phyloP scores from a whole-genome alignment of 2,888 invertebrate genomes.

The Stictocephala bisonia region DNA sequence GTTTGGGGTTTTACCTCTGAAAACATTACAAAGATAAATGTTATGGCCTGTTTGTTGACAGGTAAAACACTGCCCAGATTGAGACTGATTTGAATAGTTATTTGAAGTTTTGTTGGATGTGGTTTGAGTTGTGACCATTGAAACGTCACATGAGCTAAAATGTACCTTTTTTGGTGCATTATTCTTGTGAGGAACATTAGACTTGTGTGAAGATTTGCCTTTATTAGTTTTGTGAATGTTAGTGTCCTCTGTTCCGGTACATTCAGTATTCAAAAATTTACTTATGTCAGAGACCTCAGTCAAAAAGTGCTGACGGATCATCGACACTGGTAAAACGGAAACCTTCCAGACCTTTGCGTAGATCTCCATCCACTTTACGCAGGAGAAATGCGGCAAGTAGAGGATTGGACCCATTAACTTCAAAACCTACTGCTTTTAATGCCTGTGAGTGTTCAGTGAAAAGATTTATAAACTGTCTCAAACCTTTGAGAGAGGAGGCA shows the following conservation, averaged over 20 bases:
- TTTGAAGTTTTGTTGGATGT: neutral
- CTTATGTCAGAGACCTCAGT: neutral
- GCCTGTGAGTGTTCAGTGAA: constrained; percentile 7
- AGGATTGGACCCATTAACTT: neutral
- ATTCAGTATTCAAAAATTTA: constrained; percentile 18
- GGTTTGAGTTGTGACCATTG: neutral
- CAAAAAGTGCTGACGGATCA: neutral
- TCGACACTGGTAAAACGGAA: neutral
- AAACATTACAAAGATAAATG: neutral
- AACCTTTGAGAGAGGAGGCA: neutral
- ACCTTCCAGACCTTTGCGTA: neutral
- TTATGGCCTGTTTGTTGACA: neutral
- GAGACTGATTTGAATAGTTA: neutral
- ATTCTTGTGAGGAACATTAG: too few relatives aligned
- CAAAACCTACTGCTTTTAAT: neutral
- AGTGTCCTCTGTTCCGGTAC: neutral
- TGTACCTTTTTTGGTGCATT: too few relatives aligned
- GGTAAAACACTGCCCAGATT: neutral
- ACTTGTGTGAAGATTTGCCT: too few relatives aligned
- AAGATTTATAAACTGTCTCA: neutral
- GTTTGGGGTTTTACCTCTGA: neutral
- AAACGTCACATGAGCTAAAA: too few relatives aligned
- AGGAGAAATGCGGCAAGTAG: neutral
- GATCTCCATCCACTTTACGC: neutral
- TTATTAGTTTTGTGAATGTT: neutral